Evolutionary conservation across 2,797 vertebrate species (phyloP), one percentile per base, ranked within the genome.

Genomic region (Macroramphosus scolopax): DNA sequence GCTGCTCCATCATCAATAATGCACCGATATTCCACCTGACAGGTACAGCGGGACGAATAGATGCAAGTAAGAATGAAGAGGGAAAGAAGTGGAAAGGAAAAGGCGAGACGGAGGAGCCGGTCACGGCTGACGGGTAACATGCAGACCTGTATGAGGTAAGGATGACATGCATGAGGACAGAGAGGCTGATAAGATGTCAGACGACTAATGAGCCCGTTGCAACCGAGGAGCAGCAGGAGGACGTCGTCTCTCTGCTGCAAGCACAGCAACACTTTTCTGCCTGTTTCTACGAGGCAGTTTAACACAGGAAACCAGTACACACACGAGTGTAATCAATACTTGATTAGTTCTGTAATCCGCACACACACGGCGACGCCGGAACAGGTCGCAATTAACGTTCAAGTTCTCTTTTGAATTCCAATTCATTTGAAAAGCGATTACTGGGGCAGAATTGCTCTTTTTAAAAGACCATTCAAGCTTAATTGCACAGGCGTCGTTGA

Each of bases 11-110:
- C 71, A 72, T 86, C 67, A 84, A 84, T 86, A 82, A 82, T 79
- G 72, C 66, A 82, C 46, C 5, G 80, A 78, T 65, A 82, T 85
- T 87, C 79, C 71, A 85, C 52, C 78, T 77, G 72, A 75, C 60
- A 40, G 47, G 49, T 49, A 41, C 25, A 43, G 46, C 24, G 18
- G 22, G 20, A 13, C 20, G 43, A 42, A 43, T 18, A 47, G 51
- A 34, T 48, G 37, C 45, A 17, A 35, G 63, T 8, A 15, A 56
- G 6, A 79, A 63, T 37, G 35, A 68, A 49, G 43, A 77, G 66
- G 42, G 32, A 25, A 43, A 10, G 25, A 26, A 6, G 50, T 7
- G 8, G 46, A 57, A 55, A 63, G 22, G 45, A 65, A 44, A 67
- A 34, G 18, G 26, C 6, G 1, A 3, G 16, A 18, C 17, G 30